Conservation (phyloP, 2,797 vertebrate genomes). For the Silurus lanzhouensis region DNA sequence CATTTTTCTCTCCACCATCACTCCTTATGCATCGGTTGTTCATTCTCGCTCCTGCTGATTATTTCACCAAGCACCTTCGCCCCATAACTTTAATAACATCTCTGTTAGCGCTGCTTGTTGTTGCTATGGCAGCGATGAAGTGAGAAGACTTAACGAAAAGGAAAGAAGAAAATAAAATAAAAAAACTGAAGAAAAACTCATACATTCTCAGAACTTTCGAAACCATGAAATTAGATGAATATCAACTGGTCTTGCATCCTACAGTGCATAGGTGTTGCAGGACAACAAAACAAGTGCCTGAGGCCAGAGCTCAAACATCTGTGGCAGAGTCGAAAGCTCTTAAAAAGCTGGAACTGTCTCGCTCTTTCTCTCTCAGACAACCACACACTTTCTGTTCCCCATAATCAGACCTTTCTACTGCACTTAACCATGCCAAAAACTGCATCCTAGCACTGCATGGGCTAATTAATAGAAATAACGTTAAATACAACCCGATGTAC, state of each 20-base stretch:
- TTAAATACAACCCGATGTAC: neutral
- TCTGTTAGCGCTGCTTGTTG: slow-evolving; percentile 10
- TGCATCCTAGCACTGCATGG: neutral
- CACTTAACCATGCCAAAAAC: neutral
- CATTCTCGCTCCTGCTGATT: slow-evolving; percentile 18
- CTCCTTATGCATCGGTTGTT: slow-evolving; percentile 25
- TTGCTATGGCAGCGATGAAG: slow-evolving; percentile 33
- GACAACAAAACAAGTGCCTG: slow-evolving; percentile 22
- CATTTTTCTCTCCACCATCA: neutral
- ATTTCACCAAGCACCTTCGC: slow-evolving; percentile 20
- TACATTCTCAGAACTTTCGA: slow-evolving; percentile 21
- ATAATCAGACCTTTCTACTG: neutral
- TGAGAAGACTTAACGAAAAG: neutral
- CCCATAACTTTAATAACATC: slow-evolving; percentile 21
- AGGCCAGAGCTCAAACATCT: slow-evolving; percentile 19
- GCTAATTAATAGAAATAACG: neutral
- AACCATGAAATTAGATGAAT: slow-evolving; percentile 29
- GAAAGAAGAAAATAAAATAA: too few species aligned
- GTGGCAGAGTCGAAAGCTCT: slow-evolving; percentile 1
- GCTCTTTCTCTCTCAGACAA: neutral
- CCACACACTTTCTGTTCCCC: neutral
- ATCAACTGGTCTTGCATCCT: slow-evolving; percentile 27
- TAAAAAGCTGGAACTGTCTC: neutral
- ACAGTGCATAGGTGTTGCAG: slow-evolving; percentile 29
- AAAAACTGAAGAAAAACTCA: neutral